phyloP scores from a whole-genome alignment of 1,140 invertebrate genomes.

The Nilaparvata lugens region DNA sequence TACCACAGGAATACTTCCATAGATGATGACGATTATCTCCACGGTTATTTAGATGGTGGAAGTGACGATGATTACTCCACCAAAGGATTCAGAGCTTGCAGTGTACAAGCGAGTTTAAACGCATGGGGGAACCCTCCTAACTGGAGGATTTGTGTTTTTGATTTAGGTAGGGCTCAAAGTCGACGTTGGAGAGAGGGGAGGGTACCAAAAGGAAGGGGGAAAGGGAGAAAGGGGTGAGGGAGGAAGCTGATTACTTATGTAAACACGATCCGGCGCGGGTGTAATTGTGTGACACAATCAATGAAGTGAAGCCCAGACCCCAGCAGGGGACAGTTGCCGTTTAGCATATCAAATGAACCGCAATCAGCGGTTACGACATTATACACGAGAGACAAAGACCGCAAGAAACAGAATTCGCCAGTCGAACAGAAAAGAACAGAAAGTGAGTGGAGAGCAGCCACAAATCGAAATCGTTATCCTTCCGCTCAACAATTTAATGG shows the following conservation, averaged over 20 bases:
- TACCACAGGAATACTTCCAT: neutral
- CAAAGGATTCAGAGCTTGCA: neutral
- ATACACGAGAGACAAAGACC: neutral
- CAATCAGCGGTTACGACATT: slow-evolving; percentile 3
- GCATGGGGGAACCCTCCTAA: neutral
- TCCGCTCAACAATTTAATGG: no score
- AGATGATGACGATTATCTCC: neutral
- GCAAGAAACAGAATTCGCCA: no score
- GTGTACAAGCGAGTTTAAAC: neutral
- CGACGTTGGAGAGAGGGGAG: neutral
- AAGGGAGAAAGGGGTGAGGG: neutral
- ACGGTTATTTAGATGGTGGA: neutral
- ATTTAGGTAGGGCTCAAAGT: neutral
- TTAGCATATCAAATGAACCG: slow-evolving; percentile 4
- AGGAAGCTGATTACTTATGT: slow-evolving; percentile 1
- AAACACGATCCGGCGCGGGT: slow-evolving; percentile 3
- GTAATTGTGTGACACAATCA: slow-evolving; percentile 6
- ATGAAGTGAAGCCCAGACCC: neutral
- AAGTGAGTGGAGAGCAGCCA: no score
- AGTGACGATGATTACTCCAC: neutral
- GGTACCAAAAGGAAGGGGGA: neutral
- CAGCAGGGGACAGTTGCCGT: neutral
- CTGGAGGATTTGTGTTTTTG: slow-evolving; percentile 1
- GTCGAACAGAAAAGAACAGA: no score
- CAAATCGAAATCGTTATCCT: no score